Conservation (phyloP, 23 tunicate species). For the Phallusia fumigata region DNA sequence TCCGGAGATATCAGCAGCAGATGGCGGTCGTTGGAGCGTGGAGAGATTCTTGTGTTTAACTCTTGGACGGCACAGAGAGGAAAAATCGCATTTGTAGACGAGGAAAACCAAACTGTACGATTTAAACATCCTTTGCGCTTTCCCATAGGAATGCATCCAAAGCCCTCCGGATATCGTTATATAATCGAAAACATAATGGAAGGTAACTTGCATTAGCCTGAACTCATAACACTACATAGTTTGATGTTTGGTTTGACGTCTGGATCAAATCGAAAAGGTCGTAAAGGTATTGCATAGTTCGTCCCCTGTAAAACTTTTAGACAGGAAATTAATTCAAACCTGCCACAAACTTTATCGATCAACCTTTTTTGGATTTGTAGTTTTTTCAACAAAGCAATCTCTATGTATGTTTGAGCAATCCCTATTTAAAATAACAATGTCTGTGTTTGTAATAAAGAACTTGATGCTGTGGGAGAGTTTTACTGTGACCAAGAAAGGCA, state of each 20-base stretch:
- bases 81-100: background rate
- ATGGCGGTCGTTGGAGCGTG: conserved; percentile 13
- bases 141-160: conserved; percentile 55
- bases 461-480: conserved; percentile 58
- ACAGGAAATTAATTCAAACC: too few species aligned
- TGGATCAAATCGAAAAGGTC: too few species aligned
- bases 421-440: too few species aligned
- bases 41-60: conserved; percentile 42
- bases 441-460: conserved; percentile 14
- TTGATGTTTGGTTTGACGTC: too few species aligned
- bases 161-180: conserved; percentile 62
- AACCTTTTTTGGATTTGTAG: too few species aligned
- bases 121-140: conserved; percentile 25
- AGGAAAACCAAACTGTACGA: conserved; percentile 17
- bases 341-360: too few species aligned
- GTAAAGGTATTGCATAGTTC: too few species aligned
- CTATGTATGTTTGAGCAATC: too few species aligned
- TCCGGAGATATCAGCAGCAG: conserved; percentile 26
- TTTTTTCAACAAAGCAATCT: too few species aligned
- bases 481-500: conserved; percentile 36
- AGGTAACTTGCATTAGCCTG: conserved; percentile 7
- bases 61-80: conserved; percentile 70
- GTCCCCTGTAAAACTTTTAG: too few species aligned
- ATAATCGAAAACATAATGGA: conserved; percentile 45
- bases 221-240: too few species aligned